phyloP scores from a whole-genome alignment of 2,113 vertebrate species.

The Hyperoodon ampullatus region DNA sequence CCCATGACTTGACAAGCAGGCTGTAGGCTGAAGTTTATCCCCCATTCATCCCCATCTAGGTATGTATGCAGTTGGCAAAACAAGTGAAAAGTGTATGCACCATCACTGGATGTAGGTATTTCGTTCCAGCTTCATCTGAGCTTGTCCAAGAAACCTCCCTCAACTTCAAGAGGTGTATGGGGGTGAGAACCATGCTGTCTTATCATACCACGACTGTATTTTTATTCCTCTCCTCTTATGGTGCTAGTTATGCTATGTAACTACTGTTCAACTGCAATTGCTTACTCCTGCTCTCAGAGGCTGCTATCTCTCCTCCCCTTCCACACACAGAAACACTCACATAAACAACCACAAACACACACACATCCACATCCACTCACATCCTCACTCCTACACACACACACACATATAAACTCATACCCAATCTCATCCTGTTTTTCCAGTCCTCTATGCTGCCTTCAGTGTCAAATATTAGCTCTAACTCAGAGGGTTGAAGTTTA shows the following conservation, averaged over 20 bases:
- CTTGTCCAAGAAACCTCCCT: not conserved
- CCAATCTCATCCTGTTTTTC: not conserved
- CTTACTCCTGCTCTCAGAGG: not conserved
- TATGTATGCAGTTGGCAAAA: not conserved
- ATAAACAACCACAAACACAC: not conserved
- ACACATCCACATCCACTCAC: not conserved
- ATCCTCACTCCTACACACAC: not conserved
- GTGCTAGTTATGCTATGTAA: too few relatives aligned
- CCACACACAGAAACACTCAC: not conserved
- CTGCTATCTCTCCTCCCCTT: not conserved
- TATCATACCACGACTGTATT: fast-evolving
- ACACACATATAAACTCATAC: not conserved
- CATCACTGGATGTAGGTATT: not conserved
- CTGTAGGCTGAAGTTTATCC: not conserved
- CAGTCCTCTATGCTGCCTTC: not conserved
- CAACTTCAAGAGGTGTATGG: not conserved
- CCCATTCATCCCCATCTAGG: too few relatives aligned
- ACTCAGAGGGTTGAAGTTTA: not conserved
- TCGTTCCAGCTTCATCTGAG: not conserved
- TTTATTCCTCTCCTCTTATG: fast-evolving
- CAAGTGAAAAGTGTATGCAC: fast-evolving
- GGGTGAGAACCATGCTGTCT: not conserved
- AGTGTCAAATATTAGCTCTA: not conserved
- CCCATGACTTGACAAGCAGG: not conserved
- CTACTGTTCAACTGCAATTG: fast-evolving